Percentiles rank a stretch among this genome's conserved stretches.
phyloP scores from a whole-genome alignment of 2,888 invertebrate genomes.

The Ophioninae sp. region DNA sequence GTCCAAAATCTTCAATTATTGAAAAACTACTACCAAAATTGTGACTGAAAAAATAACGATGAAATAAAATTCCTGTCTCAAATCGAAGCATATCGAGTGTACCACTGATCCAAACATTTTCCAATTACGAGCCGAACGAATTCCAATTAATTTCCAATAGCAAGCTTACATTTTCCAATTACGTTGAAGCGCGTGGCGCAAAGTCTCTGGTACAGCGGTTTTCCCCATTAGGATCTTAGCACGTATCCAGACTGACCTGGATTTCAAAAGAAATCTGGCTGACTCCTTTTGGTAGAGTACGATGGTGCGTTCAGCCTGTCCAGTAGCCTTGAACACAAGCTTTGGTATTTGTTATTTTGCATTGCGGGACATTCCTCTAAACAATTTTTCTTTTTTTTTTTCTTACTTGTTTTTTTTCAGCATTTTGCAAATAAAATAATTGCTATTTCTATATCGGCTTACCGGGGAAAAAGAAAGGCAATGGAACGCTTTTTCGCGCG shows the following conservation, averaged over 20 bases:
- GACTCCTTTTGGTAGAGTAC: not conserved
- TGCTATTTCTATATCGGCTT: not conserved
- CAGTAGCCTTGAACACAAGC: not conserved
- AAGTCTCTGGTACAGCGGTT: not conserved
- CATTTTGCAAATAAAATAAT: not conserved
- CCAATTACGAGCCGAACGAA: not conserved
- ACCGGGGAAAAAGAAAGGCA: constrained; percentile 28
- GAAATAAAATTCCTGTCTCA: no score
- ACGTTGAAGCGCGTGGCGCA: not conserved
- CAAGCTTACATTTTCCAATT: not conserved
- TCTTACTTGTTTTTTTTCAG: not conserved
- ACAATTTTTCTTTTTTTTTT: no score
- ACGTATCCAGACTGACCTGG: not conserved
- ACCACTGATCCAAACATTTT: not conserved
- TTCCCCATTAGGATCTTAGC: not conserved
- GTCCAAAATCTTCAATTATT: no score
- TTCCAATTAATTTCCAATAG: not conserved
- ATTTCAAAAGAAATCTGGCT: not conserved
- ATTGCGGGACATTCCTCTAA: not conserved
- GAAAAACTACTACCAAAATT: no score
- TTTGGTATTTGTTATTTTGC: not conserved
- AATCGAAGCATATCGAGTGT: no score
- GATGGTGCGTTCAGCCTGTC: not conserved
- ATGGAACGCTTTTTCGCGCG: constrained; percentile 55
- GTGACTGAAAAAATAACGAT: no score